Evolutionary conservation across 2,888 invertebrate species (phyloP).

Genomic region (Acheta domesticus): DNA sequence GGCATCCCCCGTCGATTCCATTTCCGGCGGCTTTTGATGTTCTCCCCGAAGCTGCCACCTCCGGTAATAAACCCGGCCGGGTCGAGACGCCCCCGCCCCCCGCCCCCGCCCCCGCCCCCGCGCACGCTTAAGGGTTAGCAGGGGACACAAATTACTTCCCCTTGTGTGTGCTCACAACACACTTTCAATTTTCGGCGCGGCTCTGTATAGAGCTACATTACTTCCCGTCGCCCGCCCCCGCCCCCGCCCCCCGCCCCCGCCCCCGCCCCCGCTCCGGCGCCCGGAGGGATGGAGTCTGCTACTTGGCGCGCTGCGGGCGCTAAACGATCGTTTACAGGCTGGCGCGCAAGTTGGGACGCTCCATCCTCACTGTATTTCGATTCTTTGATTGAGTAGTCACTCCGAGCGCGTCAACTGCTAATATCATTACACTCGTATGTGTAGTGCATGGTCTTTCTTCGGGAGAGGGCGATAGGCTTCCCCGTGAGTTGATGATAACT

Average conservation of each 20-base stretch:
- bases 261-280: neutral
- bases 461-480: too few relatives aligned
- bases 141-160: conserved; percentile 18
- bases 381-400: too few relatives aligned
- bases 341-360: too few relatives aligned
- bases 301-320: neutral
- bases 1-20: conserved; percentile 18
- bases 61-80: neutral
- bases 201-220: conserved; percentile 10
- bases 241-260: neutral
- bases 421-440: too few relatives aligned
- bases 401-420: too few relatives aligned
- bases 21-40: conserved; percentile 3
- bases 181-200: conserved; percentile 1
- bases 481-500: too few relatives aligned
- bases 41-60: neutral
- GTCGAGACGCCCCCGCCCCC: neutral
- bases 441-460: too few relatives aligned
- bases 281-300: neutral
- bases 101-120: neutral
- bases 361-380: too few relatives aligned
- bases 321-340: too few relatives aligned
- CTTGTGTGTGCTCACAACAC: conserved; percentile 18
- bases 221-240: neutral
- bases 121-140: conserved; percentile 18